phyloP scores from a whole-genome alignment of 2,797 vertebrate species.

The Trematomus bernacchii region DNA sequence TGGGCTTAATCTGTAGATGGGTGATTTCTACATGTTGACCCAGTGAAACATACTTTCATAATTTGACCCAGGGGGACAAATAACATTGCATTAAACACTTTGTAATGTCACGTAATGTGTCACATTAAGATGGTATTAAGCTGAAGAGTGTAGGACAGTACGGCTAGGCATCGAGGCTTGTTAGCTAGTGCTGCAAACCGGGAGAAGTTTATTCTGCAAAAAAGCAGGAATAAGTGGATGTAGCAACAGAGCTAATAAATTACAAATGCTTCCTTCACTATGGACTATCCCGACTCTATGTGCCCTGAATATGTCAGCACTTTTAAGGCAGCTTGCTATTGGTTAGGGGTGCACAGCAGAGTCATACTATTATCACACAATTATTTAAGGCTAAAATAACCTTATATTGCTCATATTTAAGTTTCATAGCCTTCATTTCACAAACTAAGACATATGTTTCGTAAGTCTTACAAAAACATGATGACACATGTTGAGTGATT shows the following conservation, averaged over 20 bases:
- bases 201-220: background rate
- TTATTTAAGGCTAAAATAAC: background rate
- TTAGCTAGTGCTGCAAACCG: too few relatives aligned
- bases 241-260: background rate
- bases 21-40: too few relatives aligned
- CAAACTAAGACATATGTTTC: constrained; percentile 7
- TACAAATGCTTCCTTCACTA: background rate
- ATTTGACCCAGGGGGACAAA: too few relatives aligned
- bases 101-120: too few relatives aligned
- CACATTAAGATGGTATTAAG: too few relatives aligned
- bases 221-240: background rate
- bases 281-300: background rate
- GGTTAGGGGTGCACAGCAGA: background rate
- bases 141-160: too few relatives aligned
- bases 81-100: too few relatives aligned
- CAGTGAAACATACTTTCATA: too few relatives aligned
- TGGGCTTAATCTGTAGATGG: too few relatives aligned
- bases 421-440: background rate
- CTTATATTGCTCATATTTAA: background rate
- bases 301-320: background rate
- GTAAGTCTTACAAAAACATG: constrained; percentile 32
- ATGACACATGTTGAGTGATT: constrained; percentile 42
- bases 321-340: background rate
- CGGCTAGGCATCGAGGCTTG: too few relatives aligned
- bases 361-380: background rate